Evolutionary conservation across 2,113 vertebrate species (phyloP).

Genomic region (Bambusicola thoracicus): DNA sequence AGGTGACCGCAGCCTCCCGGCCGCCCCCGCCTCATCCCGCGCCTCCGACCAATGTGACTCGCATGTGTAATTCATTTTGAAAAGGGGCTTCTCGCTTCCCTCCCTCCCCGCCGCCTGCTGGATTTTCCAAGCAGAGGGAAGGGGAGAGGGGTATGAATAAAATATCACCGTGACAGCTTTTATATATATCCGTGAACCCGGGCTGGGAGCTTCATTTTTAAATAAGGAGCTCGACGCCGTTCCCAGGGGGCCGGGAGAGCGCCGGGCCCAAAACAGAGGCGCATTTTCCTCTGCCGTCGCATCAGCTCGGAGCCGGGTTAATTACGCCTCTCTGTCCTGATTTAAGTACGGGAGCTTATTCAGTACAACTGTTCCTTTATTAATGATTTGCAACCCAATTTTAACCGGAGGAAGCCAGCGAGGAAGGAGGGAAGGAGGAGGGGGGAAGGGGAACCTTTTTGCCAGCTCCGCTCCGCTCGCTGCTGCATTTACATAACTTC

Average conservation of each 20-base stretch:
- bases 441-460: slow-evolving; percentile 26
- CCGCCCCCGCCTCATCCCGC: background rate
- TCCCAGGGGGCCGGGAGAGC: slow-evolving; percentile 44
- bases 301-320: slow-evolving; percentile 65
- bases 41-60: slow-evolving; percentile 65
- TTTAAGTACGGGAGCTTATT: slow-evolving; percentile 69
- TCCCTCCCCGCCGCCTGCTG: slow-evolving; percentile 58
- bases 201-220: slow-evolving; percentile 66
- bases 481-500: slow-evolving; percentile 57
- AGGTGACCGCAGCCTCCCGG: background rate
- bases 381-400: slow-evolving; percentile 72
- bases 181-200: slow-evolving; percentile 62
- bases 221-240: slow-evolving; percentile 45
- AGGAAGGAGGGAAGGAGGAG: background rate
- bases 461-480: slow-evolving; percentile 44
- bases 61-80: slow-evolving; percentile 71
- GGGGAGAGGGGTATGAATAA: slow-evolving; percentile 73
- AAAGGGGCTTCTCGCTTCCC: slow-evolving; percentile 64
- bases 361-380: slow-evolving; percentile 72
- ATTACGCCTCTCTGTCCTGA: slow-evolving; percentile 65
- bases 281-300: slow-evolving; percentile 61
- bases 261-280: slow-evolving; percentile 63
- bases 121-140: slow-evolving; percentile 71
- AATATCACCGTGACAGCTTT: slow-evolving; percentile 71
- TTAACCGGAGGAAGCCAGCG: slow-evolving; percentile 53